phyloP scores from a whole-genome alignment of 2,797 vertebrate species.

The Halcyon smyrnensis region DNA sequence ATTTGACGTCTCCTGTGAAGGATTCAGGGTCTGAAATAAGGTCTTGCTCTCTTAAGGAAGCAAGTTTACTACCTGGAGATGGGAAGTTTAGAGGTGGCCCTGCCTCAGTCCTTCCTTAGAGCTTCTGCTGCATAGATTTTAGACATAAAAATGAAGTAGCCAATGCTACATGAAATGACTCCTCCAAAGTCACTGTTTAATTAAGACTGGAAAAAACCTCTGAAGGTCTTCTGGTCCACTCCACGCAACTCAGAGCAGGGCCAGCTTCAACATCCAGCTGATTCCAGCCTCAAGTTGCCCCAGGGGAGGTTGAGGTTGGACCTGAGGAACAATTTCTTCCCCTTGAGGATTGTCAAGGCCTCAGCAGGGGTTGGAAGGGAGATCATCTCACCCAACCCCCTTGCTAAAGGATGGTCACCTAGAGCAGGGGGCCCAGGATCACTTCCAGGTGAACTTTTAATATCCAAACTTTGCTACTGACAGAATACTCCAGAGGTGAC shows the following conservation, averaged over 20 bases:
- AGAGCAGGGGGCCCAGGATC: too few relatives aligned
- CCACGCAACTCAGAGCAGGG: neutral
- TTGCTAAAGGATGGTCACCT: too few relatives aligned
- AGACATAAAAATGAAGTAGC: neutral
- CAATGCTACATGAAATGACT: neutral
- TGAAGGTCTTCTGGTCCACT: neutral
- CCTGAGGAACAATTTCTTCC: too few relatives aligned
- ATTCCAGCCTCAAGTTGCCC: too few relatives aligned
- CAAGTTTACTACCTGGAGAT: neutral
- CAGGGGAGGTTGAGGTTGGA: too few relatives aligned
- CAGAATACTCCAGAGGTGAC: too few relatives aligned
- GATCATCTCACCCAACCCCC: too few relatives aligned
- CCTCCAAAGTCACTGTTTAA: neutral
- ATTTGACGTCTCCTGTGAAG: neutral
- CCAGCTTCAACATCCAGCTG: neutral
- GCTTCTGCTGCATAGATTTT: neutral
- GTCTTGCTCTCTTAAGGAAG: neutral
- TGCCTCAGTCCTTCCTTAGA: neutral
- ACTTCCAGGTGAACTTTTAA: too few relatives aligned
- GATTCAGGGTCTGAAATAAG: neutral
- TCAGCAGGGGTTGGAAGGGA: too few relatives aligned
- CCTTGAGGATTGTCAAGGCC: too few relatives aligned
- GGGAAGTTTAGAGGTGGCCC: neutral
- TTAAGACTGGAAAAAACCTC: neutral
- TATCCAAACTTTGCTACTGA: too few relatives aligned